Base-by-base conservation (phyloP, 2,888 invertebrate genomes). In the Xestobium rufovillosum region DNA sequence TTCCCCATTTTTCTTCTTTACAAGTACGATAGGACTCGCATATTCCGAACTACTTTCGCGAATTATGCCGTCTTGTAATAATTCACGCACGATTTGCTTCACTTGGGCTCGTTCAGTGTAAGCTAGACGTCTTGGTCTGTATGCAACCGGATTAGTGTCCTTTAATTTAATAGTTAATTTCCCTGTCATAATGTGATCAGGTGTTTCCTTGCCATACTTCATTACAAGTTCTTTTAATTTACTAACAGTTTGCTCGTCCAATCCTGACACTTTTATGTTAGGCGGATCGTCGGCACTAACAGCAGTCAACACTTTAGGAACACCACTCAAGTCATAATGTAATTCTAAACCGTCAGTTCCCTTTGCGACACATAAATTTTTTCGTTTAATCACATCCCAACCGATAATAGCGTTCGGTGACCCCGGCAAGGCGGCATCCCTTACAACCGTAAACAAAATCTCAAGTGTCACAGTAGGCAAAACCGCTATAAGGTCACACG, bases 31-130 rank as follows among this genome's bases (percentile, higher is more conserved):
- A n/a, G n/a, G n/a, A n/a, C n/a, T n/a, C n/a, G n/a, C n/a, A n/a
- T n/a, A 53, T 11, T 52, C 47, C 1, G 53, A 52, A 19, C 31
- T 32, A 36, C 51, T 45, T 26, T 47, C 44, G 28, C 42, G 39
- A 10, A 53, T 42, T 15, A 52, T 42, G 2, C 42, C 44, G 3
- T 49, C 44, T n/a, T 44, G 29, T 13, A 48, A 36, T 13, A 45
- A 36, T 28, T 47, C 41, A 17, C 25, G 11, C 41, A 38, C n/a
- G n/a, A n/a, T n/a, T n/a, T n/a, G n/a, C n/a, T n/a, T n/a, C n/a
- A n/a, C n/a, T n/a, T n/a, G n/a, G n/a, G n/a, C n/a, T n/a, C n/a
- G n/a, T n/a, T n/a, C n/a, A n/a, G n/a, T n/a, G n/a, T n/a, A n/a
- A n/a, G n/a, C n/a, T n/a, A n/a, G n/a, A n/a, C n/a, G n/a, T n/a